Conservation (phyloP, 2,888 invertebrate genomes). For the Chrysolina oricalcia region DNA sequence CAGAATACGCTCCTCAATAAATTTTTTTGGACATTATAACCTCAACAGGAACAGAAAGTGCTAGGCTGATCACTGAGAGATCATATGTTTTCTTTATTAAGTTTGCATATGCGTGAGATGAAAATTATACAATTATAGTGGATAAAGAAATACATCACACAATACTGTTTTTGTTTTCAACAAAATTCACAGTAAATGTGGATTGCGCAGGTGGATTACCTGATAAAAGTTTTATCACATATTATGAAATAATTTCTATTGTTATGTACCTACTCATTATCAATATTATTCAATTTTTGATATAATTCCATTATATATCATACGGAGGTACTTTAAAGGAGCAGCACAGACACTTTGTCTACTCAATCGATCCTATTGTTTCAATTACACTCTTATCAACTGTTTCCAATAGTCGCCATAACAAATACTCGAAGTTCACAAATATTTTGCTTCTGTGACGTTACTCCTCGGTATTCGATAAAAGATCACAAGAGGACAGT, state of each 20-base stretch:
- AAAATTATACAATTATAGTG: too few relatives aligned
- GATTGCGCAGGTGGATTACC: conserved; percentile 29
- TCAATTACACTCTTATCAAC: conserved; percentile 27
- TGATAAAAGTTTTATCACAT: conserved; percentile 40
- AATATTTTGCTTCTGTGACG: conserved; percentile 23
- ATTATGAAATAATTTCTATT: conserved; percentile 43
- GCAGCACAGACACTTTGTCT: conserved; percentile 41
- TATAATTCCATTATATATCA: conserved; percentile 36
- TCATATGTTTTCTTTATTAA: too few relatives aligned
- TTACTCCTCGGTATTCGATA: not conserved
- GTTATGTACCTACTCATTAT: conserved; percentile 34
- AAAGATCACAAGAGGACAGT: not conserved
- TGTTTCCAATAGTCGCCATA: conserved; percentile 30
- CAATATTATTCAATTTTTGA: conserved; percentile 44
- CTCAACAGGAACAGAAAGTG: too few relatives aligned
- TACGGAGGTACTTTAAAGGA: conserved; percentile 37
- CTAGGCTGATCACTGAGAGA: too few relatives aligned
- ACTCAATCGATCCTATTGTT: conserved; percentile 23
- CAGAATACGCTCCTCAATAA: too few relatives aligned
- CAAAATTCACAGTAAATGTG: not conserved
- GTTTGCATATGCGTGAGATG: too few relatives aligned
- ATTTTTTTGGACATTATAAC: too few relatives aligned
- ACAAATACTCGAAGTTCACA: conserved; percentile 5
- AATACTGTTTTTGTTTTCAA: not conserved
- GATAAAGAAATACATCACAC: too few relatives aligned